Evolutionary conservation across 2,888 invertebrate genomes (phyloP).

Genomic region (Machimus atricapillus): DNA sequence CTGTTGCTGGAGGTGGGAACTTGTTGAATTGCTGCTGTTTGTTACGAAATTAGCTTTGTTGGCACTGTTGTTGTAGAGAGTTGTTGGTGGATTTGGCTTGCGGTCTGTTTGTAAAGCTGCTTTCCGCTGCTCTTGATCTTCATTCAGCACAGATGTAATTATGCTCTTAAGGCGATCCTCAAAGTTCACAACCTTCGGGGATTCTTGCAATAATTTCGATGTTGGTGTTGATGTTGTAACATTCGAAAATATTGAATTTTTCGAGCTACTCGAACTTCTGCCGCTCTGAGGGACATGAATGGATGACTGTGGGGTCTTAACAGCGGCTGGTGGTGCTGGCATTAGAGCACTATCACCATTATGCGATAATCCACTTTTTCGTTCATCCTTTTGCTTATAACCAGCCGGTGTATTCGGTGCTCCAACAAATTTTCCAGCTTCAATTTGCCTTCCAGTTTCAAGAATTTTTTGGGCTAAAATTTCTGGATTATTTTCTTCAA

Average conservation of each 20-base stretch:
- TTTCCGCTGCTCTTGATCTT: slow-evolving; percentile 72
- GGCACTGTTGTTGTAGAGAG: slow-evolving; percentile 38
- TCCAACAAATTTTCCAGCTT: slow-evolving; percentile 74
- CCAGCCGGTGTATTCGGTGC: slow-evolving; percentile 45
- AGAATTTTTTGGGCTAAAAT: slow-evolving; percentile 87
- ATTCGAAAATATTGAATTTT: slow-evolving; percentile 22
- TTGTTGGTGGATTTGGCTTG: slow-evolving; percentile 51
- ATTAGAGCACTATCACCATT: slow-evolving; percentile 57
- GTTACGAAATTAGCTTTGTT: slow-evolving; percentile 44
- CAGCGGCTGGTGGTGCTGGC: slow-evolving; percentile 57
- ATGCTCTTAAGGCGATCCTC: slow-evolving; percentile 89
- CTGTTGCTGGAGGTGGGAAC: slow-evolving; percentile 35
- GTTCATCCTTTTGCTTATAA: slow-evolving; percentile 46
- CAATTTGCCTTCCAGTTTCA: slow-evolving; percentile 88
- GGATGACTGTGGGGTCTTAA: slow-evolving; percentile 25
- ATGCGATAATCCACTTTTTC: slow-evolving; percentile 14
- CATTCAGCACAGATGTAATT: slow-evolving; percentile 85
- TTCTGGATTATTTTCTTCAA: slow-evolving; percentile 91
- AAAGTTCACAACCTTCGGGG: slow-evolving; percentile 86
- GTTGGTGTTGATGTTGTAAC: slow-evolving; percentile 38
- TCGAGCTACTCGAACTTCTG: slow-evolving; percentile 15
- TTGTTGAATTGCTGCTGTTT: neutral
- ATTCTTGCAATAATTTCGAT: slow-evolving; percentile 64
- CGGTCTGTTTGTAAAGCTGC: slow-evolving; percentile 52
- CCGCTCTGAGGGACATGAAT: slow-evolving; percentile 9